A percentile compares a stretch with the other conserved stretches of the same genome.
These are phyloP conservation scores for Chiridota heheva DNA, from an alignment of 35 echinoderm and acorn worm genomes.

Conservation along the genomic window DNA sequence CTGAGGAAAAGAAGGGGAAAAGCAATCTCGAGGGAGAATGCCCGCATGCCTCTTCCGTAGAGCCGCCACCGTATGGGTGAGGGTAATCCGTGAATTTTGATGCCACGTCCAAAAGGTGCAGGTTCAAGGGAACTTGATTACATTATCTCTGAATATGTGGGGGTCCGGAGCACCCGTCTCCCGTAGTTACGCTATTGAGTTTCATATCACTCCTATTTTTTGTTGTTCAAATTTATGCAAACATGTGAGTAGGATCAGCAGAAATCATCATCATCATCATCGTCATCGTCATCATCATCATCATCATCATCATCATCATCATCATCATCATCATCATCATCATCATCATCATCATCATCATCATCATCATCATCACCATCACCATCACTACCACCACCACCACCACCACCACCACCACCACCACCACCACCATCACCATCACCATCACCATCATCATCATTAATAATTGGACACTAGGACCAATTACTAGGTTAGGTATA, in stretches of 20 bases:
- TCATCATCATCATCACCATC: conserved; percentile 20
- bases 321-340: conserved; percentile 25
- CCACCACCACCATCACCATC: background rate
- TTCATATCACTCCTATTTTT: background rate
- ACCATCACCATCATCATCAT: background rate
- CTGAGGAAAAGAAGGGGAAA: too few species aligned
- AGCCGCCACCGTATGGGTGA: too few species aligned
- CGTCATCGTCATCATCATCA: background rate
- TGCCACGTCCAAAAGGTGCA: too few species aligned
- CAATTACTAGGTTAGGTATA: too few species aligned
- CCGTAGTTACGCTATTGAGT: background rate
- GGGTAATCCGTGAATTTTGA: too few species aligned
- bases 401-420: background rate
- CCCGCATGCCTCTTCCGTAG: too few species aligned
- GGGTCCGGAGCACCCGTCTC: too few species aligned
- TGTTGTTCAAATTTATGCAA: background rate
- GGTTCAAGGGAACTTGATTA: too few species aligned
- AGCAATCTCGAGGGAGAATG: too few species aligned
- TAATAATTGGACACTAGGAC: background rate
- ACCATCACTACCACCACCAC: background rate
- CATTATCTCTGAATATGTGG: too few species aligned
- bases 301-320: conserved; percentile 4
- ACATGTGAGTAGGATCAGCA: background rate
- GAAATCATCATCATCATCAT: too few species aligned
- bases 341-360: conserved; percentile 32